Evolutionary conservation across 2,888 invertebrate species (phyloP), one percentile per base, ranked within the genome.

Genomic region (Hoplodrina blanda): DNA sequence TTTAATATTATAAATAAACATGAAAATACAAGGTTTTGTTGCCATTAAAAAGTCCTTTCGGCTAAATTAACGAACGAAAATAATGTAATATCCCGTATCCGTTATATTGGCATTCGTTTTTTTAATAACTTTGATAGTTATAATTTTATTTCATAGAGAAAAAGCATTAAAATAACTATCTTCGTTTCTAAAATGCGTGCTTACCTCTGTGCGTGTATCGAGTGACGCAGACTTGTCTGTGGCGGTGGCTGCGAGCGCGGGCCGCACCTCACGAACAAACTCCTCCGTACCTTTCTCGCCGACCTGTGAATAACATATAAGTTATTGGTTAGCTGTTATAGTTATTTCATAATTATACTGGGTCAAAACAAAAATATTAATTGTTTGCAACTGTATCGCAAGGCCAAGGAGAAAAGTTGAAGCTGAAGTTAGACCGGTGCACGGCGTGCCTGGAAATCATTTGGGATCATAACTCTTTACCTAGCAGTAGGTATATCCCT

Each of bases 161-260:
- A 25, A 4, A 7, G 33, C 33, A 33, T 33, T 33, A 3, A 4
- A 33, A 6, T 33, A 33, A 33, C 3, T 33, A 33, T 33, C 33
- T 33, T 33, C 2, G 5, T 33, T 33, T 33, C 6, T 33, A 49
- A 2, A 7, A 8, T 20, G 10, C 19, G 37, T 53, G 8, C 19
- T 89, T 92, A 98, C 98, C 96, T 98, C 98, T 59, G 98, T 97
- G 86, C 99, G 97, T 4, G 98, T 98, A 79, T 97, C 96, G 52
- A 97, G 95, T n/a, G 97, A 94, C 15, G 97, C 97, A 0, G 98
- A 96, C 80, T 97, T 97, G 92, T 99, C 99, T 64, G 97, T 97
- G 60, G 98, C 97, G 2, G 98, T 96, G 25, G 97, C 97, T 8
- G 97, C 93, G 19, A 99, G 95, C 41, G 97, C 97, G 11, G 98